Evolutionary conservation across 2,113 vertebrate genomes (phyloP), one percentile per base, ranked within the genome.

Genomic region (Nycticebus coucang): DNA sequence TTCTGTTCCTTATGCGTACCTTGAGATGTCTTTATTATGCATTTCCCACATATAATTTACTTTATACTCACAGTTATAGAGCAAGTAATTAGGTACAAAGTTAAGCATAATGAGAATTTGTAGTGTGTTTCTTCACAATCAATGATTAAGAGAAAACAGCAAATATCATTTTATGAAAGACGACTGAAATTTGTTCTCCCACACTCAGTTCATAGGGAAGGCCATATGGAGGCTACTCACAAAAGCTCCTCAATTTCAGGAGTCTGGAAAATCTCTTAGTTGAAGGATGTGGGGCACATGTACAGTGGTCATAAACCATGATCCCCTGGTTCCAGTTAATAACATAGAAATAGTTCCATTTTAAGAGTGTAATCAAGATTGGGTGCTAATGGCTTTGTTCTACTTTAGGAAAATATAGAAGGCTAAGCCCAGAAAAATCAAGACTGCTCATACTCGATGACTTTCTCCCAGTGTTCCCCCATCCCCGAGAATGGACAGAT

Each of bases 201-300:
- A 10, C 10, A 50, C 55, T 87, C 50, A 82, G 15, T 93, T 97
- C 18, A 28, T 88, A 57, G 78, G 89, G 18, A 93, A 96, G 50
- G 95, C 10, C 30, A 30, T 91, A 21, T 57, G 50, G 91, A 96
- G 45, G 45, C 13, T 37, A 33, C 41, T 95, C 62, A 60, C 7
- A 93, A 95, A 95, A 97, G 3, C 11, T 80, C 50, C 4, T 45
- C 35, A 62, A 14, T 87, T n/a, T 94, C 75, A 91, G 50, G 59
- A 85, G 18, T 69, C 69, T 82, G 82, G 72, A n/a, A 93, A 92
- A 28, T 92, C 84, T 55, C 77, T 89, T 41, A 79, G 1, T 66
- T 92, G 15, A 18, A 88, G 50, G 64, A 37, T 86, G 24, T 93
- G 53, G 59, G 68, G 21, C 21, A 78, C n/a, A 60, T 89, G 14